Percentiles rank a stretch among this genome's conserved stretches.
These are phyloP conservation scores for Theristicus caerulescens DNA, from an alignment of 2,113 vertebrate species.

Conservation along the genomic window DNA sequence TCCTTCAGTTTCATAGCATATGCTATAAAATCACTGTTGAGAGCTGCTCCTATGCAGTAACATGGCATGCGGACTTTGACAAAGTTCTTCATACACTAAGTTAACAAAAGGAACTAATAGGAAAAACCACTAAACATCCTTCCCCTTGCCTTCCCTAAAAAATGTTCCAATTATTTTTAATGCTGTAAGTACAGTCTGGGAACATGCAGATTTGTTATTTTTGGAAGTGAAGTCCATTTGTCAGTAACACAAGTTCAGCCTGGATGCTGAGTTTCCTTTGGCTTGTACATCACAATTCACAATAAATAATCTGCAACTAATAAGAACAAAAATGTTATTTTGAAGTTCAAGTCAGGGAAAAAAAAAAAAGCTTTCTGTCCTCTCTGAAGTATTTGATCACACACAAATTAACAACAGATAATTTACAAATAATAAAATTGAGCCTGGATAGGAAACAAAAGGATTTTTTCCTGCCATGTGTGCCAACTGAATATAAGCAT, in stretches of 20 bases:
- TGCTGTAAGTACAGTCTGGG: background rate
- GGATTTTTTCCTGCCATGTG: background rate
- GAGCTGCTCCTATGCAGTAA: background rate
- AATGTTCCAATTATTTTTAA: background rate
- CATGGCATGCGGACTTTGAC: background rate
- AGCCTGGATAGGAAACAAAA: background rate
- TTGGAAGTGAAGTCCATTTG: background rate
- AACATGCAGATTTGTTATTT: background rate
- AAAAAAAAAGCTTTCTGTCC: background rate
- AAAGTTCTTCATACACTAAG: background rate
- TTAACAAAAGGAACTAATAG: background rate
- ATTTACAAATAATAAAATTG: background rate
- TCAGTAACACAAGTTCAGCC: background rate
- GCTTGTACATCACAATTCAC: background rate
- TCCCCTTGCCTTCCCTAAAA: background rate
- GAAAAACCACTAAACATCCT: background rate
- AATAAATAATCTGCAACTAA: background rate
- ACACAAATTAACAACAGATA: background rate
- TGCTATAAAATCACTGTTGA: background rate
- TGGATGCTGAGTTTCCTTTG: background rate
- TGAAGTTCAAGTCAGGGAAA: background rate
- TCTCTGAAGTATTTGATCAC: background rate
- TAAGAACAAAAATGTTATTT: background rate
- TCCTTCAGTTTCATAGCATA: background rate
- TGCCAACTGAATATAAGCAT: background rate